phyloP scores from a whole-genome alignment of 1,140 invertebrate genomes.

The Drosophila kanapiae region DNA sequence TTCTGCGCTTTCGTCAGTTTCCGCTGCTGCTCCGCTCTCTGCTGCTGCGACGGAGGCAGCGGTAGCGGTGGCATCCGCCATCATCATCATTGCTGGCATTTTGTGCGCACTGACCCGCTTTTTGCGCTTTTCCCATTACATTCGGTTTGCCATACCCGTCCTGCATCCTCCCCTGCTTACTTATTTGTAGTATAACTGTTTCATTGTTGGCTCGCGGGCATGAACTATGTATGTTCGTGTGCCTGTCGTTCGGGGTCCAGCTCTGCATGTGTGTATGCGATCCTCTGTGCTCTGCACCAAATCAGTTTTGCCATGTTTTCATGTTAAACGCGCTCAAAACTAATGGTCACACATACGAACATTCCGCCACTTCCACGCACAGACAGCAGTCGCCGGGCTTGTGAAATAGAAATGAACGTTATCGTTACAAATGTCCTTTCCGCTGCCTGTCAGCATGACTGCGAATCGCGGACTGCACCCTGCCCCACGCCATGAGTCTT shows the following conservation, averaged over 20 bases:
- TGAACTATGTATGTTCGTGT: slow-evolving; percentile 57
- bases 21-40: slow-evolving; percentile 26
- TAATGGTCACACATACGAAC: slow-evolving; percentile 70
- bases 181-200: slow-evolving; percentile 83
- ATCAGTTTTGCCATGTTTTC: slow-evolving; percentile 81
- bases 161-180: slow-evolving; percentile 53
- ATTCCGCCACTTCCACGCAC: slow-evolving; percentile 15
- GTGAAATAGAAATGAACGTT: slow-evolving; percentile 78
- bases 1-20: slow-evolving; percentile 69
- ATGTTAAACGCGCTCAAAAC: slow-evolving; percentile 82
- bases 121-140: slow-evolving; percentile 79
- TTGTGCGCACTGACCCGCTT: slow-evolving; percentile 80
- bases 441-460: slow-evolving; percentile 76
- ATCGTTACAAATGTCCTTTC: slow-evolving; percentile 81
- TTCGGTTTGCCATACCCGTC: slow-evolving; percentile 61
- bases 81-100: slow-evolving; percentile 78
- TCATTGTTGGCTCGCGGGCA: slow-evolving; percentile 78
- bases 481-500: background rate
- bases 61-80: slow-evolving; percentile 60
- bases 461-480: slow-evolving; percentile 60
- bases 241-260: slow-evolving; percentile 26
- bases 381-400: slow-evolving; percentile 39
- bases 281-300: slow-evolving; percentile 62
- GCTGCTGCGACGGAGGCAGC: slow-evolving; percentile 7
- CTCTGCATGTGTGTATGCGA: slow-evolving; percentile 14